A percentile compares a stretch with the other conserved stretches of the same genome.
Evolutionary conservation across 2,888 invertebrate genomes (phyloP).

Genomic region (Nomada ferruginata): DNA sequence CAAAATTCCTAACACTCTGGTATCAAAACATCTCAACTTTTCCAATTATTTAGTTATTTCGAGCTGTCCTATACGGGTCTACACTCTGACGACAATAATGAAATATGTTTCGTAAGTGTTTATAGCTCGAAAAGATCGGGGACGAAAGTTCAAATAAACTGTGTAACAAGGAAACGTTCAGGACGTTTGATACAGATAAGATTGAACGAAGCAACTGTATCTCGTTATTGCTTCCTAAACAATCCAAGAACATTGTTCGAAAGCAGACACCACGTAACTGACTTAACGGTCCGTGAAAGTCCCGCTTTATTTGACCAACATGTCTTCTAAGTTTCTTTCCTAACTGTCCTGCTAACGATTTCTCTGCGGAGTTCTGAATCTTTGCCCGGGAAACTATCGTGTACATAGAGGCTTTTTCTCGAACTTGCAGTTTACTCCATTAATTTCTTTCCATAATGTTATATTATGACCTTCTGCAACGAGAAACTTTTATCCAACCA

Average conservation of each 20-base stretch:
- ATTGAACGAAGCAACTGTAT: constrained; percentile 22
- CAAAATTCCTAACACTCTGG: too few relatives aligned
- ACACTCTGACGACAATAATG: background rate
- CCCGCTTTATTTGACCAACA: constrained; percentile 56
- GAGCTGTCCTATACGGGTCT: background rate
- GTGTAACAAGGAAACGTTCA: constrained; percentile 8
- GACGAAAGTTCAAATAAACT: constrained; percentile 2
- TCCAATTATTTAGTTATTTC: background rate
- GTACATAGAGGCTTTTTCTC: constrained; percentile 7
- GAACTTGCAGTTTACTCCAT: constrained; percentile 46
- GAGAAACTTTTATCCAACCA: constrained; percentile 28
- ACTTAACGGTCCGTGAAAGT: constrained; percentile 52
- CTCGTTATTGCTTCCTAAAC: constrained; percentile 44
- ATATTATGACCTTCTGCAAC: constrained; percentile 8
- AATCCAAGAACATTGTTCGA: constrained; percentile 47
- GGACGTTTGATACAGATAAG: constrained; percentile 23
- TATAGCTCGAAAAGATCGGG: background rate
- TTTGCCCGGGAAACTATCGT: constrained; percentile 8
- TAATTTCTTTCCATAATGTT: constrained; percentile 41
- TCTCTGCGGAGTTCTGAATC: constrained; percentile 40
- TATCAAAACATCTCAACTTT: background rate
- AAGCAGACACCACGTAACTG: constrained; percentile 50
- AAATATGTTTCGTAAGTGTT: background rate
- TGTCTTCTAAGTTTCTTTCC: constrained; percentile 55
- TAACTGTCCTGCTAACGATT: constrained; percentile 55